Evolutionary conservation across 2,888 invertebrate species (phyloP), one percentile per base, ranked within the genome.

Genomic region (Balanococcus diminutus): DNA sequence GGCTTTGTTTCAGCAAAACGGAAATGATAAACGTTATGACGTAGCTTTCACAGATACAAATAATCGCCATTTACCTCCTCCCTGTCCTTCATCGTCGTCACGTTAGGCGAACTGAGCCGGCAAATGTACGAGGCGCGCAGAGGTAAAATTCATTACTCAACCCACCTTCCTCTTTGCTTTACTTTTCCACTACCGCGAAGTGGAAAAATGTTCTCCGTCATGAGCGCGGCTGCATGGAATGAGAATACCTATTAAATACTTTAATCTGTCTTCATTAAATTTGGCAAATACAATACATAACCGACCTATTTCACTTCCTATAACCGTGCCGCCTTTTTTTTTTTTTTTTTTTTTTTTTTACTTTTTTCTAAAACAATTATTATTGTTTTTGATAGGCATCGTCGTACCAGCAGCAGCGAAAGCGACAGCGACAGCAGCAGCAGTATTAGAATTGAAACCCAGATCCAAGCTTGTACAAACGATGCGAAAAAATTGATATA

Each of bases 171-270:
- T 39, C 39, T 42, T 22, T 22, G 1, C 8, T 36, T 36, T 6
- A 8, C 36, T 8, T 22, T 22, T 4, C 5, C 22, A 2, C 19
- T 22, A 56, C 36, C 32, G n/a, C n/a, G 19, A 83, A 83, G n/a
- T n/a, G 31, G 61, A 83, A 83, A 83, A 83, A 83, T 83, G 36
- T 61, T 61, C 22, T 19, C n/a, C 56, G 61, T 61, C 56, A 36
- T 61, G 46, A 83, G 36, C 83, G 61, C 61, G 51, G 51, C 75
- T 79, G 75, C 83, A 83, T 61, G 61, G 36, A 51, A 83, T 51
- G 83, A 83, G 83, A 61, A 83, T 83, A 83, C 83, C 83, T 83
- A 83, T 83, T 83, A 83, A 83, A 83, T 83, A 83, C 83, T 83
- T 83, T 83, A 83, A 83, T 83, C 83, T 61, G 83, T 83, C 83